These are phyloP conservation scores for Stegastes partitus DNA, from an alignment of 2,113 vertebrate genomes.

Conservation along the genomic window DNA sequence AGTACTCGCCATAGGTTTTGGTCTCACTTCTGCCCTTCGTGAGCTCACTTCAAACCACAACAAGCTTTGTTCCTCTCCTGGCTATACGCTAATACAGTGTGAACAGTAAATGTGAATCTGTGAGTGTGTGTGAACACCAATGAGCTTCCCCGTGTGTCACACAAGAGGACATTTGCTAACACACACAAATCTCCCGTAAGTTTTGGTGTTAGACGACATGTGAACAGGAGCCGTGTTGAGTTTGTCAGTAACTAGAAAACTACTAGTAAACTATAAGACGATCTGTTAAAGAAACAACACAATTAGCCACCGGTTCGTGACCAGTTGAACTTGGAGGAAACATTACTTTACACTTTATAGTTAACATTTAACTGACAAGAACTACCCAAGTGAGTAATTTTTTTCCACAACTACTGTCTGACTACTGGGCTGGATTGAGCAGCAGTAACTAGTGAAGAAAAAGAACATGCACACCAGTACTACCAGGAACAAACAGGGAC, in stretches of 20 bases:
- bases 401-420: background rate
- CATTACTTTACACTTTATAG: background rate
- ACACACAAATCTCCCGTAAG: background rate
- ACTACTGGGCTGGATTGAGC: background rate
- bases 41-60: constrained; percentile 34
- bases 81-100: background rate
- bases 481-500: constrained; percentile 1
- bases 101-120: constrained; percentile 15
- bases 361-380: background rate
- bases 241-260: background rate
- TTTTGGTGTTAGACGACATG: background rate
- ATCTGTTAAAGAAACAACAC: background rate
- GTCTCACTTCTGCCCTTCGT: constrained; percentile 45
- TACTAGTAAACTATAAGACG: background rate
- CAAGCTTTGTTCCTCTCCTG: constrained; percentile 15
- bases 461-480: background rate
- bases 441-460: background rate
- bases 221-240: background rate
- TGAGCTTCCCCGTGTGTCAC: background rate
- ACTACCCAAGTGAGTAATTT: background rate
- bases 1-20: constrained; percentile 18
- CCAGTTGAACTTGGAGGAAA: background rate
- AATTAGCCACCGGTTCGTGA: background rate
- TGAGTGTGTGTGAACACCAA: background rate
- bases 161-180: background rate